Evolutionary conservation across 2,113 vertebrate species (phyloP), one percentile per base, ranked within the genome.

Genomic region (Hemicordylus capensis): DNA sequence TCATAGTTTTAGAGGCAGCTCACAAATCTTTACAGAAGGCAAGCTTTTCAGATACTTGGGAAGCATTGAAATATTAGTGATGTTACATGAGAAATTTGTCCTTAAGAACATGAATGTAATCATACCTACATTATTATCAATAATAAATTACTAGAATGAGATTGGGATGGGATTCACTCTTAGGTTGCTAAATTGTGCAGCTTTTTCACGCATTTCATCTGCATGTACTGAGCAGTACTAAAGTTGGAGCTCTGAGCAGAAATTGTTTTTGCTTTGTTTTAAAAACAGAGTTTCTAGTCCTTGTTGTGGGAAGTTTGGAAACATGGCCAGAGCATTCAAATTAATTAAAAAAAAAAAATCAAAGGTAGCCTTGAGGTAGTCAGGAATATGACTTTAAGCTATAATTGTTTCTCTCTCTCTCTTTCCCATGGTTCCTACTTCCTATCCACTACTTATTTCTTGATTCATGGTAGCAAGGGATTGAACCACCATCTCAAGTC

Each of bases 21-120:
- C 34, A 31, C 34, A 58, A 42, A 22, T 28, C 14, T 5, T 66
- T 83, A 11, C 1, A 70, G 28, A 80, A 69, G 87, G 76, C 20
- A 39, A 87, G 37, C 1, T 44, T 46, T 87, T 76, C 85, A 77
- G 51, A 34, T 61, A 59, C 6, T 81, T 87, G 44, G 24, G 34
- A 24, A 86, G 56, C 83, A 44, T 54, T 91, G 39, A 84, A 6
- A 6, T 88, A 73, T 85, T 4, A 54, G 12, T 17, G 12, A 61
- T 56, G n/a, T 10, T 70, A 64, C 70, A 86, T 87, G 77, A 72
- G 37, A 93, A 86, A 56, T 12, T 88, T 84, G 78, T 76, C 20
- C 78, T 67, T 69, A 14, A 56, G 63, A 72, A 22, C 12, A 37
- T 46, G 37, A 81, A 1, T 81, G 1, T 76, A 24, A 78, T 87